Conservation (phyloP, 2,113 vertebrate species). For the Bucco capensis region DNA sequence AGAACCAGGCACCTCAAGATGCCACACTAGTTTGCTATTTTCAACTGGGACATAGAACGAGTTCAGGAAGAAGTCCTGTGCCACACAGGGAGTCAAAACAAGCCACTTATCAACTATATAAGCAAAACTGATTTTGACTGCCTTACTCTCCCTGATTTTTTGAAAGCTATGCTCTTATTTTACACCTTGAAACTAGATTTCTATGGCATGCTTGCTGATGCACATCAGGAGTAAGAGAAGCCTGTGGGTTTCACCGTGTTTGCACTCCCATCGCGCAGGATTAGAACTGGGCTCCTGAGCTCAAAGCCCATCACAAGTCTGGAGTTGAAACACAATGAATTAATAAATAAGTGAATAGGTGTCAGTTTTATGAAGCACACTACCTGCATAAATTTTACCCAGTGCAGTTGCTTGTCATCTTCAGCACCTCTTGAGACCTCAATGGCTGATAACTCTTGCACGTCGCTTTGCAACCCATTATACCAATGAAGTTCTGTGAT, state of each 20-base stretch:
- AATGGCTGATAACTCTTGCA: constrained; percentile 8
- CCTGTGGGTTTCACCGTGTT: neutral
- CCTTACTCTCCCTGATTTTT: neutral
- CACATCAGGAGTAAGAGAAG: neutral
- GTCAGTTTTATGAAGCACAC: constrained; percentile 26
- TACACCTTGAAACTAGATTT: neutral
- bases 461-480: neutral
- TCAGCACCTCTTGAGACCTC: constrained; percentile 14
- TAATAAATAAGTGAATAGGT: constrained; percentile 49
- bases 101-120: neutral
- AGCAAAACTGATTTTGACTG: neutral
- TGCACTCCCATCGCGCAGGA: fast-evolving
- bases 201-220: neutral
- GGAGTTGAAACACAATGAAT: constrained; percentile 38
- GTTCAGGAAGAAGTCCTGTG: neutral
- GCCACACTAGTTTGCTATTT: neutral
- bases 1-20: neutral
- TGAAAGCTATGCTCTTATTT: neutral
- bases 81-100: fast-evolving
- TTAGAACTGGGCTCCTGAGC: neutral
- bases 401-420: constrained; percentile 18
- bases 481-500: constrained; percentile 20
- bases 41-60: neutral
- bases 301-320: constrained; percentile 39
- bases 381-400: constrained; percentile 31